Conservation (phyloP, 2,888 invertebrate species). For the Nephrotoma flavescens region DNA sequence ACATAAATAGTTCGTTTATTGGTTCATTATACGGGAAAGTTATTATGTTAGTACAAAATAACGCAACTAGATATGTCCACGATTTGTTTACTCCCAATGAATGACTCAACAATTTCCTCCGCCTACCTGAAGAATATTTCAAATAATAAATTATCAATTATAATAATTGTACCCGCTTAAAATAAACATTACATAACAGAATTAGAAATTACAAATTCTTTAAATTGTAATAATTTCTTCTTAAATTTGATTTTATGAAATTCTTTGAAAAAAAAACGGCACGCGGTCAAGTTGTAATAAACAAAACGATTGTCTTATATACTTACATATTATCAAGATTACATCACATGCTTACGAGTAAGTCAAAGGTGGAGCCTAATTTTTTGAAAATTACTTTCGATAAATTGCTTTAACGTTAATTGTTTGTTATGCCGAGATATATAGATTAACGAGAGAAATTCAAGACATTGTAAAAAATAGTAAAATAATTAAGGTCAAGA, state of each 20-base stretch:
- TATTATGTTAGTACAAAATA: neutral
- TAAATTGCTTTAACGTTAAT: neutral
- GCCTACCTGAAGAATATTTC: too few species aligned
- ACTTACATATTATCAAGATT: neutral
- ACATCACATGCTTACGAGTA: neutral
- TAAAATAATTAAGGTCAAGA: neutral
- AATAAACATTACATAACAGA: neutral
- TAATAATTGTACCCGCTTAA: neutral
- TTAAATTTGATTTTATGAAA: neutral
- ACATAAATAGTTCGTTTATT: too few species aligned
- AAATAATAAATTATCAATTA: neutral
- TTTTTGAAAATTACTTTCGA: neutral
- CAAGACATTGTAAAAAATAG: neutral
- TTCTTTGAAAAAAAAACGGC: neutral
- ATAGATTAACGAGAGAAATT: neutral
- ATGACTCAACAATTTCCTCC: too few species aligned
- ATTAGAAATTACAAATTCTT: neutral
- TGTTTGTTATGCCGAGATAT: neutral
- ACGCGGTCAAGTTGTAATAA: neutral
- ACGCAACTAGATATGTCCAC: neutral
- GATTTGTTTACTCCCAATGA: too few species aligned
- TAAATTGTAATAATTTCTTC: neutral
- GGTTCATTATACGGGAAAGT: too few species aligned
- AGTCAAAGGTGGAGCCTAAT: neutral
- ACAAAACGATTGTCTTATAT: neutral